Base-by-base conservation (phyloP, 2,797 vertebrate species). In the Choloepus didactylus region DNA sequence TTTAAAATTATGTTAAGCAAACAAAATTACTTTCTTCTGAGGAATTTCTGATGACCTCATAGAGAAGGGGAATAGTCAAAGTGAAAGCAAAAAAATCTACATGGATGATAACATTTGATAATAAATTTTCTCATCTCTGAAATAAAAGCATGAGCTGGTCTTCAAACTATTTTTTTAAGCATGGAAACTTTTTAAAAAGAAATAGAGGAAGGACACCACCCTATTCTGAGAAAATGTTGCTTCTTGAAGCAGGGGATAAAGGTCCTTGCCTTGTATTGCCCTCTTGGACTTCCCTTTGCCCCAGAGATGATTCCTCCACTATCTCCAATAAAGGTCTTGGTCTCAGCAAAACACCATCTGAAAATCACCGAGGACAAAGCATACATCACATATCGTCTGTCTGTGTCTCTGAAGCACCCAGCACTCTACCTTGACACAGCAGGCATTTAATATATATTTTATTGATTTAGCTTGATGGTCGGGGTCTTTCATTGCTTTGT, bases 1-100 rank as follows among this genome's bases (percentile, higher is more conserved):
- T 51, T 94, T 73, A 62, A 88, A 93, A 81, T 73, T 95, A 56
- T 81, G 35, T 56, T 66, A 92, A 51, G 12, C 12, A 80, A 89
- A 31, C 31, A 89, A 18, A 72, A 19, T 16, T n/a, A 79, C 70
- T 86, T 81, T 77, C 19, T 91, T 87, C 9, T 66, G 35, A 72
- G 14, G 15, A 83, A 62, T 79, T 60, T 83, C 27, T 27, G n/a
- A 77, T 82, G 73, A 19, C 4, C 6, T 90, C 70, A 72, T 23
- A n/a, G 51, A 56, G 87, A 91, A 75, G 9, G 23, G 2, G 19
- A 89, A 79, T 2, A 73, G 23, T 75, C 7, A 84, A 23, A 54
- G 51, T 31, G 19, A 85, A 83, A 76, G 29, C 41, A 86, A 85
- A 92, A 41, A 69, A 6, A 38, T 49, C 23, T 56, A 81, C 10